These are phyloP conservation scores for Monodelphis domestica DNA, from an alignment of 2,797 vertebrate species.

Conservation along the genomic window DNA sequence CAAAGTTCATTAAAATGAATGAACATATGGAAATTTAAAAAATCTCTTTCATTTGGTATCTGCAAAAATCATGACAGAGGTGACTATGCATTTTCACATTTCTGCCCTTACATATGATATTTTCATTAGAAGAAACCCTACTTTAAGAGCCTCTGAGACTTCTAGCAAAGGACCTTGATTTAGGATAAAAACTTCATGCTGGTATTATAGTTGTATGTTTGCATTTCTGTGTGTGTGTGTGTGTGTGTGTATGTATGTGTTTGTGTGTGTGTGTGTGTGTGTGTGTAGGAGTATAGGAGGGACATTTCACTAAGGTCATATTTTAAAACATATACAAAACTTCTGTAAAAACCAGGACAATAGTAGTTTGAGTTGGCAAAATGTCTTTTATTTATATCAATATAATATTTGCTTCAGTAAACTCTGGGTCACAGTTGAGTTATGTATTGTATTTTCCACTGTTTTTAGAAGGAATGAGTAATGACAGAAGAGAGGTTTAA, in stretches of 20 bases:
- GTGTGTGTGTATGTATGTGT: too few relatives aligned
- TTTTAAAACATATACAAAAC: conserved; percentile 75
- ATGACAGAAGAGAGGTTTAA: conserved; percentile 80
- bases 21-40: background rate
- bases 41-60: background rate
- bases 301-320: conserved; percentile 71
- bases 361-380: conserved; percentile 68
- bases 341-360: conserved; percentile 82
- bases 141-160: background rate
- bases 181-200: background rate
- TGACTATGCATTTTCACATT: background rate
- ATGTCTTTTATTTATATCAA: conserved; percentile 84
- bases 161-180: background rate
- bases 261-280: background rate
- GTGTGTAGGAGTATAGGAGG: background rate
- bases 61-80: background rate
- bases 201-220: background rate
- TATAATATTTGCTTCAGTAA: conserved; percentile 82
- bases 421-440: conserved; percentile 77
- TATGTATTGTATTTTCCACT: conserved; percentile 80
- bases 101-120: background rate
- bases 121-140: background rate
- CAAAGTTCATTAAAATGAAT: background rate
- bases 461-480: conserved; percentile 84
- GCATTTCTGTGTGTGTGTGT: background rate